phyloP scores from a whole-genome alignment of 2,888 invertebrate species.

The Zelleria hepariella region DNA sequence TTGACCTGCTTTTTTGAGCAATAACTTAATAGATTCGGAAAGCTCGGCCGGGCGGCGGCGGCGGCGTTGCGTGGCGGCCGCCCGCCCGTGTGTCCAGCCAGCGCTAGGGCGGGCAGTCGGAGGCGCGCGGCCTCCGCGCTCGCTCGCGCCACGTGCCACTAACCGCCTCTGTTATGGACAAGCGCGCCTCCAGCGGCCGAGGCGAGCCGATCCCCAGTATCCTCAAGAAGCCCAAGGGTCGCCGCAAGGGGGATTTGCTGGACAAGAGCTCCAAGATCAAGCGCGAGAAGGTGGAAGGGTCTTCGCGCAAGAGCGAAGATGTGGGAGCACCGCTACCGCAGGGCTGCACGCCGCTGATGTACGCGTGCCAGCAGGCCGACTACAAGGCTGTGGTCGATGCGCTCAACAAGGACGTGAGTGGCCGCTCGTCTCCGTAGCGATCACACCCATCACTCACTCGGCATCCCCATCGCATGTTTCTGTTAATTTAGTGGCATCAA shows the following conservation, averaged over 20 bases:
- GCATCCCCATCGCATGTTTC: neutral
- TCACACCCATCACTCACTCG: neutral
- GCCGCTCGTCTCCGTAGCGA: neutral
- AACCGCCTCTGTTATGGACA: conserved; percentile 54
- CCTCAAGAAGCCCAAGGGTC: conserved; percentile 55
- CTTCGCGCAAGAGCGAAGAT: conserved; percentile 40
- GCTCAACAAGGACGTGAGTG: conserved; percentile 82
- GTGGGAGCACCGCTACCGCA: conserved; percentile 63
- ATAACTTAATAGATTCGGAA: conserved; percentile 45
- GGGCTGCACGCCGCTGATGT: conserved; percentile 90
- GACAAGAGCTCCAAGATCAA: conserved; percentile 63
- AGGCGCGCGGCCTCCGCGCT: conserved; percentile 63
- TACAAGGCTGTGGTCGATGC: conserved; percentile 81
- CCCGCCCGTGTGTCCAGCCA: conserved; percentile 21
- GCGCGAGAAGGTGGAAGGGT: conserved; percentile 50
- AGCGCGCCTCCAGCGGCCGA: conserved; percentile 50
- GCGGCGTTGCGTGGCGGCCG: conserved; percentile 20
- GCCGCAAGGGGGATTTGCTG: conserved; percentile 50
- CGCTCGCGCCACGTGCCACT: conserved; percentile 39
- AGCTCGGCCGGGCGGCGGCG: conserved; percentile 24
- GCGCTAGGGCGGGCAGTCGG: conserved; percentile 48
- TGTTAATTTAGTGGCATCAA: neutral
- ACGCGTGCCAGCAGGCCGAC: conserved; percentile 91
- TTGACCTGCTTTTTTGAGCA: conserved; percentile 55
- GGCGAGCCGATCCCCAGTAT: conserved; percentile 64